Evolutionary conservation across 1,140 invertebrate genomes (phyloP), one percentile per base, ranked within the genome.

Genomic region (Orius insidiosus): DNA sequence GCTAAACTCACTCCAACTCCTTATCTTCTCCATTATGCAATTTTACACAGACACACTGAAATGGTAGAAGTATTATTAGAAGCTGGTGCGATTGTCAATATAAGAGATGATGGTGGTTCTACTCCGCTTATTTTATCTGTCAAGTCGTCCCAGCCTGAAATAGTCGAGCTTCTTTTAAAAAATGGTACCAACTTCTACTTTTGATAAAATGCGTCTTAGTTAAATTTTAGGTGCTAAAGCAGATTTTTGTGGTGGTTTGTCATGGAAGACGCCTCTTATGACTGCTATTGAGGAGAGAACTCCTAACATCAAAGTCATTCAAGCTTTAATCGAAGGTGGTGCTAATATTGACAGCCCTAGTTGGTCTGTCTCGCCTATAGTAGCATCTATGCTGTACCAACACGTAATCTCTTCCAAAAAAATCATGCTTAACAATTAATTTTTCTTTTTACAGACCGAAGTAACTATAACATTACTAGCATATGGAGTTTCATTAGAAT

Each of bases 91-190:
- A 62, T 66, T 49, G 56, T 69, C 9, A 72, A 70, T 52, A 52
- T 68, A 2, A 59, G 68, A 1, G 66, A 74, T 58, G 56, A 62
- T 18, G 61, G 65, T 45, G 72, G 72, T 8, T 62, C 68, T 39
- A 75, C 75, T 0, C 71, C 75, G 5, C 60, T 79, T 5, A 71
- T 76, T 58, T 56, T 70, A n/a, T 72, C 74, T 24, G 71, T 71
- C 45, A 63, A 65, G 5, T 66, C 63, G 41, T 64, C 68, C 37
- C 67, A 75, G 53, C 56, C 68, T 5, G 54, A 63, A 5, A 60
- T 74, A 48, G 60, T 69, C 7, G 56, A 61, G 51, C 63, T 65
- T 32, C 58, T 72, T 34, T 46, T 74, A 3, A 54, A 59, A 38
- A 55, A 65, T 55, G 70, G 70, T 72, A 59, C 54, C 33, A 52